phyloP scores from a whole-genome alignment of 2,113 vertebrate species.

The Tyto alba region DNA sequence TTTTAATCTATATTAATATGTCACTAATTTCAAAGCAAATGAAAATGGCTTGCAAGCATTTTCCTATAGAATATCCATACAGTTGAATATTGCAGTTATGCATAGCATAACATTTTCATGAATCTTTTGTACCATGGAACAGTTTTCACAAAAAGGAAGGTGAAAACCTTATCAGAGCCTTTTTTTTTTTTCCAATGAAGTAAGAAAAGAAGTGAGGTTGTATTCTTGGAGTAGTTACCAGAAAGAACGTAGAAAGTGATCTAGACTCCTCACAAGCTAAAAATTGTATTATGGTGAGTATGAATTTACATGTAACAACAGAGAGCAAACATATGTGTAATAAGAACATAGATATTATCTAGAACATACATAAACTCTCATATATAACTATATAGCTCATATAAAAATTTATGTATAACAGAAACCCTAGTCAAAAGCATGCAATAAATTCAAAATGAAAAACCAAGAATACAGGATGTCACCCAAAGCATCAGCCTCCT shows the following conservation, averaged over 20 bases:
- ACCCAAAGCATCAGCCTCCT: not conserved
- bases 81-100: not conserved
- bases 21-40: not conserved
- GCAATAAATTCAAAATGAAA: conserved; percentile 33
- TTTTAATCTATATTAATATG: not conserved
- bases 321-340: not conserved
- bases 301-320: not conserved
- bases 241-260: not conserved
- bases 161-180: not conserved
- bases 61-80: not conserved
- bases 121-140: not conserved
- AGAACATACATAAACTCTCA: not conserved
- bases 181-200: not conserved
- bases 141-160: not conserved
- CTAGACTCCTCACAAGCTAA: not conserved
- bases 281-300: not conserved
- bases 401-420: not conserved
- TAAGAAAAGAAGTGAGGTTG: not conserved
- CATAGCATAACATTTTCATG: not conserved
- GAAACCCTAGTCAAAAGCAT: conserved; percentile 39
- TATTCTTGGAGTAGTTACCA: not conserved
- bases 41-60: not conserved
- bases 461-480: not conserved
- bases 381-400: not conserved
- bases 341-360: not conserved